Conservation (phyloP, 2,797 vertebrate genomes). For the Toxotes lorentzi region DNA sequence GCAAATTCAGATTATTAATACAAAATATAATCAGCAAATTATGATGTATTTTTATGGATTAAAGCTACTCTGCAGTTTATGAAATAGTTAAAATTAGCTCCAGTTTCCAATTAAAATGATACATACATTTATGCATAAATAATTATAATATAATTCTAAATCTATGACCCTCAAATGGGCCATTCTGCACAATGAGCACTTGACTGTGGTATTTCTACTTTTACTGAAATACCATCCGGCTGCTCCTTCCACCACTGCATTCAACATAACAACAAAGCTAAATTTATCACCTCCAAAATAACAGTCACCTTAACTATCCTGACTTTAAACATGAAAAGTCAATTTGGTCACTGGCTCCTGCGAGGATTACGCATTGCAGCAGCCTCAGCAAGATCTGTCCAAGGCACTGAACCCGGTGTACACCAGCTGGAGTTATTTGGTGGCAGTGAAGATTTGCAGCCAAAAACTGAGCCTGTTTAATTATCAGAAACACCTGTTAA, state of each 20-base stretch:
- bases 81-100: not conserved
- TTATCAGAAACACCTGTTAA: constrained; percentile 14
- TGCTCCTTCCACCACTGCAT: not conserved
- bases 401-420: constrained; percentile 22
- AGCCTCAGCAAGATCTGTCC: constrained; percentile 3
- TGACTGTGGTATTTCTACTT: not conserved
- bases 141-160: too few species aligned
- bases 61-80: not conserved
- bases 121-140: not conserved
- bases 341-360: not conserved
- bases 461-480: constrained; percentile 26
- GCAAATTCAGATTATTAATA: not conserved
- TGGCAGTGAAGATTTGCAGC: constrained; percentile 6
- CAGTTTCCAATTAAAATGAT: not conserved
- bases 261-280: not conserved
- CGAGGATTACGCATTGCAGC: not conserved
- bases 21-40: not conserved
- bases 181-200: not conserved
- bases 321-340: not conserved
- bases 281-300: not conserved
- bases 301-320: not conserved
- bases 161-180: too few species aligned
- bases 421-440: constrained; percentile 1
- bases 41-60: not conserved
- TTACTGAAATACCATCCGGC: not conserved